Conservation (phyloP, 1,140 invertebrate species). For the Fopius arisanus region DNA sequence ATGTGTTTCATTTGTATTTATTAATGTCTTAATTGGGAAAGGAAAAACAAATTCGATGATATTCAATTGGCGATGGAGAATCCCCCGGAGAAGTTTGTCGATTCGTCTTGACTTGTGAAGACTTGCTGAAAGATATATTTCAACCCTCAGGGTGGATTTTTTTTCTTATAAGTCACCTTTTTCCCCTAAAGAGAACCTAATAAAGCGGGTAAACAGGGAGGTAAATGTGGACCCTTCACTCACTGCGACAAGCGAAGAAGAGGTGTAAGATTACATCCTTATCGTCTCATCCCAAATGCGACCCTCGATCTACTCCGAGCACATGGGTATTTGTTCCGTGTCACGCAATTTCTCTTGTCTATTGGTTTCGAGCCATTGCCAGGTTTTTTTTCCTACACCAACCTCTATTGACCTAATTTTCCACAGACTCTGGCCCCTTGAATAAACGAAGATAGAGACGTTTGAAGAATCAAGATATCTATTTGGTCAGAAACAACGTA, state of each 20-base stretch:
- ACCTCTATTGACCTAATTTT: conserved; percentile 53
- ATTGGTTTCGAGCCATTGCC: conserved; percentile 1
- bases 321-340: conserved; percentile 50
- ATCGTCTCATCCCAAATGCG: conserved; percentile 37
- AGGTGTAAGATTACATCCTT: conserved; percentile 54
- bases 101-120: background rate
- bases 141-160: background rate
- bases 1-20: background rate
- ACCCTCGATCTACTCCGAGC: conserved; percentile 14
- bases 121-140: conserved; percentile 10
- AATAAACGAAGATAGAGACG: conserved; percentile 50
- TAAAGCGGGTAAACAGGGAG: conserved; percentile 48
- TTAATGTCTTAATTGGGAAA: background rate
- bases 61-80: background rate
- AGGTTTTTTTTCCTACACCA: background rate
- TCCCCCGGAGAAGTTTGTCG: background rate
- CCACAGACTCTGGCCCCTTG: conserved; percentile 44
- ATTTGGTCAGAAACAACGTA: conserved; percentile 45
- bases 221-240: conserved; percentile 38
- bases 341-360: conserved; percentile 38
- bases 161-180: conserved; percentile 20
- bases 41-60: background rate
- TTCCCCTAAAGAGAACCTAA: conserved; percentile 35
- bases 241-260: conserved; percentile 15
- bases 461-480: conserved; percentile 57